These are phyloP conservation scores for Camelus bactrianus DNA, from an alignment of 2,113 vertebrate species.

Conservation along the genomic window DNA sequence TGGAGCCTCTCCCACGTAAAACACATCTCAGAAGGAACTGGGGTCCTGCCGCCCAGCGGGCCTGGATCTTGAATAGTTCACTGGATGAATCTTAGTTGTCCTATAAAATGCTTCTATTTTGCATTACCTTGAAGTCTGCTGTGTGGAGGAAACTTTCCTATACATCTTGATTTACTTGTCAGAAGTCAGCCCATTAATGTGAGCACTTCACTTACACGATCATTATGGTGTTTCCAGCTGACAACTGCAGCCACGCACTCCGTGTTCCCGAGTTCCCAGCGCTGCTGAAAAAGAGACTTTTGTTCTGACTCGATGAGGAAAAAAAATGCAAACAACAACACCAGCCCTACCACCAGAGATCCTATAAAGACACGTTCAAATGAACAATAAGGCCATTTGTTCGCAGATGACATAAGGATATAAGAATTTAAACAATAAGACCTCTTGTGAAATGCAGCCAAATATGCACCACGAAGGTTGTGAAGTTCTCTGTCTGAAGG, in stretches of 20 bases:
- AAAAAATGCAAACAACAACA: constrained; percentile 83
- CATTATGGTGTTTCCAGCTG: constrained; percentile 80
- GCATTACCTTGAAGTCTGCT: constrained; percentile 69
- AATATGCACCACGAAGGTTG: constrained; percentile 79
- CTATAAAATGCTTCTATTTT: constrained; percentile 65
- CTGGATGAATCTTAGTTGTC: constrained; percentile 75
- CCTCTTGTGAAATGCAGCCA: constrained; percentile 85
- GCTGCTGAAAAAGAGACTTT: constrained; percentile 86
- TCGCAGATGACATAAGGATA: constrained; percentile 87
- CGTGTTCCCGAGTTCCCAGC: constrained; percentile 82
- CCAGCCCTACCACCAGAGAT: constrained; percentile 82
- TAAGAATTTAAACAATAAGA: constrained; percentile 87
- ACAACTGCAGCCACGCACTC: constrained; percentile 80
- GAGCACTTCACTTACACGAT: constrained; percentile 75
- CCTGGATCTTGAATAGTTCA: constrained; percentile 39
- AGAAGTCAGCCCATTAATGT: constrained; percentile 79
- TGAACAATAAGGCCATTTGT: constrained; percentile 89
- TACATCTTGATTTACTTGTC: constrained; percentile 81
- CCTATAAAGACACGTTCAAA: constrained; percentile 84
- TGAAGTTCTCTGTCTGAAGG: constrained; percentile 80
- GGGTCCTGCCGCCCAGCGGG: neutral
- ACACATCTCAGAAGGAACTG: constrained; percentile 55
- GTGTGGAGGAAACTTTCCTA: constrained; percentile 63
- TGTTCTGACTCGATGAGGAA: constrained; percentile 84
- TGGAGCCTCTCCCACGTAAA: constrained; percentile 71